These are phyloP conservation scores for Fregata magnificens DNA, from an alignment of 2,113 vertebrate species.

Conservation along the genomic window DNA sequence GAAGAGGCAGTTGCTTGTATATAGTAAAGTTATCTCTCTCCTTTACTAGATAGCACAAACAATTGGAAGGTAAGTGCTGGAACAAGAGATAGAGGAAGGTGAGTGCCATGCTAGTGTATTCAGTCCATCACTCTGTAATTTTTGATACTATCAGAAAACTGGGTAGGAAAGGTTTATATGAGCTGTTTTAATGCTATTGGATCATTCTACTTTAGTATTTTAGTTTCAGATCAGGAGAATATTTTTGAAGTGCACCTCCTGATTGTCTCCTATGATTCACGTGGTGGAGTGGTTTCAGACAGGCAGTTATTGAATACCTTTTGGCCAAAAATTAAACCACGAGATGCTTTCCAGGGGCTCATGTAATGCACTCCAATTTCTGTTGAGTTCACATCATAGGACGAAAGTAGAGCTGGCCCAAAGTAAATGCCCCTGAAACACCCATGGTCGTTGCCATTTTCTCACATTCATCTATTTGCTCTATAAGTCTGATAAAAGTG, in stretches of 20 bases:
- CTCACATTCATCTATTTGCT: neutral
- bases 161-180: neutral
- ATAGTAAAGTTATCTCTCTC: neutral
- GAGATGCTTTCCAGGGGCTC: neutral
- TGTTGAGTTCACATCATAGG: neutral
- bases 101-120: fast-evolving
- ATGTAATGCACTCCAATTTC: neutral
- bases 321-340: neutral
- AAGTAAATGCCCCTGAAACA: neutral
- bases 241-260: neutral
- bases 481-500: neutral
- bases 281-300: neutral
- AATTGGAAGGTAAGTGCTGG: neutral
- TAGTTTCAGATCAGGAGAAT: neutral
- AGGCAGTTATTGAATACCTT: neutral
- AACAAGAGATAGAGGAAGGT: neutral
- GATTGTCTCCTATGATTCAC: neutral
- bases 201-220: neutral
- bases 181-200: neutral
- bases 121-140: neutral
- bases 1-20: neutral
- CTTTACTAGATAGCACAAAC: neutral
- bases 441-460: neutral
- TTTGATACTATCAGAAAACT: neutral
- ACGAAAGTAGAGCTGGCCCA: neutral